Percentiles rank a stretch among this genome's conserved stretches.
phyloP scores from a whole-genome alignment of 2,888 invertebrate species.

The Polydrusus tereticollis region DNA sequence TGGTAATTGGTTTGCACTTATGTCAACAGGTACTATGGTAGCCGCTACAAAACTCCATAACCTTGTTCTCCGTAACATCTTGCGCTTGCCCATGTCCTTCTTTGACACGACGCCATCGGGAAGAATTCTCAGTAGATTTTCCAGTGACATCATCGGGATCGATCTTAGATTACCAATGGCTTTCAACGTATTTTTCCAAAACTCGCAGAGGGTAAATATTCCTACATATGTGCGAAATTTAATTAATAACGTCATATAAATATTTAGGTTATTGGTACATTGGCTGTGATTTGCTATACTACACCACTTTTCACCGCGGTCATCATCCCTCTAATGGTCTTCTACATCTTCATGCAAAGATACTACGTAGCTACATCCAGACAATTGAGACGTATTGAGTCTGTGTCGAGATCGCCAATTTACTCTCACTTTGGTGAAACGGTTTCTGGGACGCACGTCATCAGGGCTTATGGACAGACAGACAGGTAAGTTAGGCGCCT shows the following conservation, averaged over 20 bases:
- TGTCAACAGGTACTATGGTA: conserved; percentile 70
- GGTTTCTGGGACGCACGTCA: conserved; percentile 86
- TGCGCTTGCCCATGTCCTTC: conserved; percentile 79
- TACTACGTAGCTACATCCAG: conserved; percentile 95
- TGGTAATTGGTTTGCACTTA: not conserved
- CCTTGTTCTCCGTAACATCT: conserved; percentile 73
- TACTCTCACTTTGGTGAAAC: conserved; percentile 97
- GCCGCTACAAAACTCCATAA: conserved; percentile 74
- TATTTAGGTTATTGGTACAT: conserved; percentile 74
- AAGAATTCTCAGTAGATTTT: conserved; percentile 82
- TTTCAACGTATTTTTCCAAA: conserved; percentile 46
- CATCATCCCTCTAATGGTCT: conserved; percentile 81
- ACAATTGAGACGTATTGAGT: conserved; percentile 93
- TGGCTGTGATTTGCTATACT: conserved; percentile 87
- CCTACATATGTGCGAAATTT: not conserved
- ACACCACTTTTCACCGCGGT: conserved; percentile 85
- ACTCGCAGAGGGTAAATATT: conserved; percentile 39
- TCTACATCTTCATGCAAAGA: conserved; percentile 90
- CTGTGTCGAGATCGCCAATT: conserved; percentile 93
- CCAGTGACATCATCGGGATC: conserved; percentile 78
- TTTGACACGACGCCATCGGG: conserved; percentile 86
- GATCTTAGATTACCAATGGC: conserved; percentile 75
- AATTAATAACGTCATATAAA: not conserved
- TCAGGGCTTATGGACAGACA: conserved; percentile 86
- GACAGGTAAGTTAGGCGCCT: conserved; percentile 75